Percentiles rank a stretch among this genome's conserved stretches.
Evolutionary conservation across 2,113 vertebrate genomes (phyloP).

Genomic region (Myotis davidii): DNA sequence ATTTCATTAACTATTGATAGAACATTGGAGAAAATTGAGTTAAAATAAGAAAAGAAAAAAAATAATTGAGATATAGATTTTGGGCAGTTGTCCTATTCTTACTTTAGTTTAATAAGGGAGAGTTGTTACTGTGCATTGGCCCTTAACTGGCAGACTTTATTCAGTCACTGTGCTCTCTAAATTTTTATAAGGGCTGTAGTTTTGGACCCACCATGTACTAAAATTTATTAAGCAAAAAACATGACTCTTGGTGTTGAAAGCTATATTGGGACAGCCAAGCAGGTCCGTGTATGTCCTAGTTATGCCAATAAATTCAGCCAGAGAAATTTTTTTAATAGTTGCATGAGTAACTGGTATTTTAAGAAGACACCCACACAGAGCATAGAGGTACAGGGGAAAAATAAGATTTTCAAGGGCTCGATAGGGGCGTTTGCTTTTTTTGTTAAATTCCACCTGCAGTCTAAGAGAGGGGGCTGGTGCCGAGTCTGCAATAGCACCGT

Average conservation of each 20-base stretch:
- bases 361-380: slow-evolving; percentile 67
- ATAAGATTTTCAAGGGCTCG: slow-evolving; percentile 64
- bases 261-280: slow-evolving; percentile 59
- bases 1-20: slow-evolving; percentile 2
- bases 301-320: slow-evolving; percentile 73
- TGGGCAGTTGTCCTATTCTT: background rate
- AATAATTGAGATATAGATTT: background rate
- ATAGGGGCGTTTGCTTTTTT: slow-evolving; percentile 26
- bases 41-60: slow-evolving; percentile 44
- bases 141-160: slow-evolving; percentile 18
- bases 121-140: background rate
- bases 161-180: slow-evolving; percentile 39
- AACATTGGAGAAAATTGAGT: background rate
- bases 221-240: slow-evolving; percentile 71
- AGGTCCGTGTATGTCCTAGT: slow-evolving; percentile 43
- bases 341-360: slow-evolving; percentile 67
- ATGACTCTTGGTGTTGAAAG: slow-evolving; percentile 50
- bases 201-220: slow-evolving; percentile 65
- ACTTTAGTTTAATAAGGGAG: background rate
- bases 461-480: slow-evolving; percentile 71
- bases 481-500: slow-evolving; percentile 69
- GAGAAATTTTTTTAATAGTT: slow-evolving; percentile 73
- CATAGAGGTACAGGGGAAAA: slow-evolving; percentile 59
- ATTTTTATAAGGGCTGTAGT: slow-evolving; percentile 52
- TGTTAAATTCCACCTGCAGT: slow-evolving; percentile 84